Base-by-base conservation (phyloP, 1,140 invertebrate genomes). In the Cephus cinctus region DNA sequence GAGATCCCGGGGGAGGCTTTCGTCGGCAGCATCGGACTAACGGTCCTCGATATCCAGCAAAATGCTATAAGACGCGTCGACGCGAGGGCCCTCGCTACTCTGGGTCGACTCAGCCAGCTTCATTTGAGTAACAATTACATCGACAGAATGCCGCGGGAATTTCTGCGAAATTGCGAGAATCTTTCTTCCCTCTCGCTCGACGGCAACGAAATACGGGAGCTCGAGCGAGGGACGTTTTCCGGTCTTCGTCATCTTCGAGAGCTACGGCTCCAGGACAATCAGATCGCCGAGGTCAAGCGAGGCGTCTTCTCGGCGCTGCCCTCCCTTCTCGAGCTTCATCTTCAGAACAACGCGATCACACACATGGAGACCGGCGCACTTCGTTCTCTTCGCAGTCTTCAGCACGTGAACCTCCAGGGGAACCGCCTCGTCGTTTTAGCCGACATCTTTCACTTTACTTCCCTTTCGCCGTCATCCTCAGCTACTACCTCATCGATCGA, bases 121-220 rank as follows among this genome's bases (percentile, higher is more conserved):
- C 88, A 94, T 66, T 78, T 96, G 50, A 88, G 89, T 64, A 87
- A 87, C 52, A 96, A 96, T 71, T 93, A 90, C 67, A 85, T 95
- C 52, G 83, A 84, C 23, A 81, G 80, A 30, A 79, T 95, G 47
- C 88, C 90, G 4, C 76, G 78, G 15, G 83, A 85, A 50, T 78
- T 93, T 56, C 88, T 95, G 61, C 77, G 83, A 43, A 79, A 82
- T 51, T 91, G 88, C 63, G 77, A 78, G 32, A 87, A 86, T 59
- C 78, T 95, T 9, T 85, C 86, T 4, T 89, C 89, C 3, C 75
- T 98, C 25, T 96, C 90, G 53, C 73, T 98, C 57, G 93, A 96
- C 76, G 88, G 91, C 56, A 98, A 98, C 77, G 84, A 86, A 69
- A 89, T 98, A 31, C 79, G 80, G 4, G 85, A 89, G 57, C 73